phyloP scores from a whole-genome alignment of 2,797 vertebrate genomes.

The Tinamus major region DNA sequence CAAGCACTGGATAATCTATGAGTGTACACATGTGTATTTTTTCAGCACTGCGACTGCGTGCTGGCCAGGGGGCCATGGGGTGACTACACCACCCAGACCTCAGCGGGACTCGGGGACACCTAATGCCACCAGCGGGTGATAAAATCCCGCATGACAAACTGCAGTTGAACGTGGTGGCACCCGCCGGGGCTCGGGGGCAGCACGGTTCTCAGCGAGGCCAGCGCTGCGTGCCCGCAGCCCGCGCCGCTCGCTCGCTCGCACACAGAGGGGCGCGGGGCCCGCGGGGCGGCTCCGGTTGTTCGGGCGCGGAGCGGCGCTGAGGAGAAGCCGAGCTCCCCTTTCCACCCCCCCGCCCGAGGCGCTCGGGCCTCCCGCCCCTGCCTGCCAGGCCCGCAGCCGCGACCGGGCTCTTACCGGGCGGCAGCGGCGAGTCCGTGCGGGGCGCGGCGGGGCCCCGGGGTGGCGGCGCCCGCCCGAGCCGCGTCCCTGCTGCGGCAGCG shows the following conservation, averaged over 20 bases:
- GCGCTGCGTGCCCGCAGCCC: no score
- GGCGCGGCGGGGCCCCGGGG: background rate
- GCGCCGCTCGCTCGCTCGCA: background rate
- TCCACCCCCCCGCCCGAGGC: background rate
- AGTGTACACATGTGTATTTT: background rate
- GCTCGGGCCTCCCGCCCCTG: slow-evolving; percentile 22
- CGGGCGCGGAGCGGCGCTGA: background rate
- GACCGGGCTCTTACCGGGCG: slow-evolving; percentile 13
- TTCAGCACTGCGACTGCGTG: background rate
- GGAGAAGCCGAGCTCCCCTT: background rate
- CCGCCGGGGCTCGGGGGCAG: no score
- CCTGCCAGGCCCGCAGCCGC: background rate
- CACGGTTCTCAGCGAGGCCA: no score
- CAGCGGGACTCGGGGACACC: background rate
- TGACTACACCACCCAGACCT: background rate
- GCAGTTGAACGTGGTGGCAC: no score
- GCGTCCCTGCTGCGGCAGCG: slow-evolving; percentile 60
- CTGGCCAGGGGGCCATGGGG: background rate
- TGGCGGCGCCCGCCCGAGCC: background rate
- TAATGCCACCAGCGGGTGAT: accelerated
- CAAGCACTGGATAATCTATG: background rate
- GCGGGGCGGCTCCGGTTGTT: no score
- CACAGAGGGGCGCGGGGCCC: background rate
- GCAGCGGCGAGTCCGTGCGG: background rate
- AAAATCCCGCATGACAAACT: background rate